phyloP scores from a whole-genome alignment of 2,797 vertebrate species.

The Cheirogaleus major region DNA sequence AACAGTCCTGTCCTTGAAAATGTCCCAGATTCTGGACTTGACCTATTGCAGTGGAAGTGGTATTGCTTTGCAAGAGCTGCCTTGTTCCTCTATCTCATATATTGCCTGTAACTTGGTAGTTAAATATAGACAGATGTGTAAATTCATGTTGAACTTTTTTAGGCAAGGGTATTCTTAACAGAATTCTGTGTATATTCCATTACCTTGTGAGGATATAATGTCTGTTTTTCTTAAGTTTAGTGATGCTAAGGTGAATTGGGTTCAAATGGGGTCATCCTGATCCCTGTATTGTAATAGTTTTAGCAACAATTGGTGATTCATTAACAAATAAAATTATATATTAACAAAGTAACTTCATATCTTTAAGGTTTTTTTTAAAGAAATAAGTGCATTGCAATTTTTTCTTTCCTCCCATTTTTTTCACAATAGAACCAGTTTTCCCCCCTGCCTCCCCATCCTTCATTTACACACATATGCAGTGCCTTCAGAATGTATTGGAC shows the following conservation, averaged over 20 bases:
- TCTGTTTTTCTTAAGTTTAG: neutral
- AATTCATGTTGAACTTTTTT: neutral
- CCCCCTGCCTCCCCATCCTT: neutral
- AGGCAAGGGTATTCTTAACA: neutral
- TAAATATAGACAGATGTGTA: neutral
- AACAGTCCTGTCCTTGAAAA: neutral
- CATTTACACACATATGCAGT: neutral
- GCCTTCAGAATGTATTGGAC: neutral
- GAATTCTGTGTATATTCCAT: neutral
- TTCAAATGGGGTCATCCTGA: neutral
- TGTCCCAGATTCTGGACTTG: neutral
- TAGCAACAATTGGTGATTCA: neutral
- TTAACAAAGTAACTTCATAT: neutral
- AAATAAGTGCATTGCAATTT: conserved; percentile 7
- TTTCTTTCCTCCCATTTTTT: neutral
- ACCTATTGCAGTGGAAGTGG: neutral
- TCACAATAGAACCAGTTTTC: neutral
- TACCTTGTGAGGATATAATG: neutral
- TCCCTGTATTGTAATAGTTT: neutral
- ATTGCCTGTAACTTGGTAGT: neutral
- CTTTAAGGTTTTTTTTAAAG: neutral
- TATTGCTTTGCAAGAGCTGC: neutral
- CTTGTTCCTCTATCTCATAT: neutral
- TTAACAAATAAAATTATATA: neutral
- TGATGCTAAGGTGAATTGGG: neutral